Conservation (phyloP, 1,140 invertebrate genomes). For the Drosophila arawakana region DNA sequence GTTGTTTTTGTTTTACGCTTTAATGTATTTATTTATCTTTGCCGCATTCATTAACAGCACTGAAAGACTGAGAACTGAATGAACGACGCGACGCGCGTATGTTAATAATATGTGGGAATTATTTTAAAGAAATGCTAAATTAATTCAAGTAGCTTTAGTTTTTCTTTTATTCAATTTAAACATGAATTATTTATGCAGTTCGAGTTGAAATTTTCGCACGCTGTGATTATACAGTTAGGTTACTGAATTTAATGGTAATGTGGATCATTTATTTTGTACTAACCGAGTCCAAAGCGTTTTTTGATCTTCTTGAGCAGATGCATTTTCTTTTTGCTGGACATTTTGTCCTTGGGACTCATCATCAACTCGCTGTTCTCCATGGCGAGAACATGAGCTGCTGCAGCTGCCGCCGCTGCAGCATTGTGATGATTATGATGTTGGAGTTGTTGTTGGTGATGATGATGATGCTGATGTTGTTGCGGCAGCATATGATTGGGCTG, state of each 20-base stretch:
- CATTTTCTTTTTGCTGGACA: slow-evolving; percentile 85
- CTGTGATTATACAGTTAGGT: slow-evolving; percentile 44
- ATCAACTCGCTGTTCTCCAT: slow-evolving; percentile 70
- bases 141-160: slow-evolving; percentile 39
- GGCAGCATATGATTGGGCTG: slow-evolving; percentile 63
- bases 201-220: slow-evolving; percentile 62
- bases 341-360: slow-evolving; percentile 78
- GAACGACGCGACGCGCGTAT: slow-evolving; percentile 42
- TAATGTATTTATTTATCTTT: slow-evolving; percentile 71
- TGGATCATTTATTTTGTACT: slow-evolving; percentile 57
- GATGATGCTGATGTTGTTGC: slow-evolving; percentile 47
- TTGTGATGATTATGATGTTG: slow-evolving; percentile 49
- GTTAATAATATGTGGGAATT: slow-evolving; percentile 78
- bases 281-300: slow-evolving; percentile 85
- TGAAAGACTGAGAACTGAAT: slow-evolving; percentile 34
- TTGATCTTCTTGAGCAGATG: slow-evolving; percentile 86
- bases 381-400: slow-evolving; percentile 69
- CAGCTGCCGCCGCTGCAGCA: slow-evolving; percentile 53
- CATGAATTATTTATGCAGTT: slow-evolving; percentile 71
- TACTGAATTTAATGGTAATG: background rate
- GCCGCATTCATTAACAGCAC: slow-evolving; percentile 69
- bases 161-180: slow-evolving; percentile 9
- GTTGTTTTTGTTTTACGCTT: slow-evolving; percentile 22
- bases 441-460: slow-evolving; percentile 52
- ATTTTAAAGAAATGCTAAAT: slow-evolving; percentile 45